phyloP scores from a whole-genome alignment of 2,888 invertebrate species.

The Drosophila sordidula region DNA sequence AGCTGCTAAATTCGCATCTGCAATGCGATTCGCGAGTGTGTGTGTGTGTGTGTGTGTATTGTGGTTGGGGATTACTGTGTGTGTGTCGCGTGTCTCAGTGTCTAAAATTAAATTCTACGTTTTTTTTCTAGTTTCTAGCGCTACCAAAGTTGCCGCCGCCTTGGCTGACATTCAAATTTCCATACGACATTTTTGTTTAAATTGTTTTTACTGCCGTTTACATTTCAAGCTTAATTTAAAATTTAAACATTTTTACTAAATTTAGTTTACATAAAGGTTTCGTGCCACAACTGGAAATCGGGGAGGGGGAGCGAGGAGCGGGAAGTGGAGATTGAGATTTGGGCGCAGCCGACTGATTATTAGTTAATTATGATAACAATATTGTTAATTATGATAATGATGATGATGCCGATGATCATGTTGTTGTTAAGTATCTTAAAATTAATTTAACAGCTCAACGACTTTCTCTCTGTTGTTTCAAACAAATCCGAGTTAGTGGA shows the following conservation, averaged over 20 bases:
- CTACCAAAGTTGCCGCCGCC: constrained; percentile 27
- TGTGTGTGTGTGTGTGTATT: constrained; percentile 27
- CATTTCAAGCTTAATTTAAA: constrained; percentile 7
- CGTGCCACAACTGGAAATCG: neutral
- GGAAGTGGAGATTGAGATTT: neutral
- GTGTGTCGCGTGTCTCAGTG: constrained; percentile 16
- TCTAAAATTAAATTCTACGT: constrained; percentile 36
- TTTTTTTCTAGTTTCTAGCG: constrained; percentile 29
- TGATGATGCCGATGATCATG: constrained; percentile 15
- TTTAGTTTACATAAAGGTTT: constrained; percentile 9
- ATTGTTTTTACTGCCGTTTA: neutral
- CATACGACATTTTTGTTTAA: neutral
- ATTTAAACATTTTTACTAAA: constrained; percentile 23
- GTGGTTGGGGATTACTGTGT: constrained; percentile 13
- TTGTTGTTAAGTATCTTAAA: constrained; percentile 45
- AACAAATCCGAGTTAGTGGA: constrained; percentile 26
- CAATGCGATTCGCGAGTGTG: constrained; percentile 21
- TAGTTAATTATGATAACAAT: constrained; percentile 11
- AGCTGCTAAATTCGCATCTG: constrained; percentile 52
- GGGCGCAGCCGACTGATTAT: constrained; percentile 12
- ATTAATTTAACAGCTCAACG: constrained; percentile 64
- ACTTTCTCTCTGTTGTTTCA: constrained; percentile 21
- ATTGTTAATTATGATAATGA: constrained; percentile 12
- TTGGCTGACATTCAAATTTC: constrained; percentile 2
- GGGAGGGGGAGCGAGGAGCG: too few relatives aligned